Percentiles rank a stretch among this genome's conserved stretches.
phyloP scores from a whole-genome alignment of 2,888 invertebrate genomes.

The Dascillus cervinus region DNA sequence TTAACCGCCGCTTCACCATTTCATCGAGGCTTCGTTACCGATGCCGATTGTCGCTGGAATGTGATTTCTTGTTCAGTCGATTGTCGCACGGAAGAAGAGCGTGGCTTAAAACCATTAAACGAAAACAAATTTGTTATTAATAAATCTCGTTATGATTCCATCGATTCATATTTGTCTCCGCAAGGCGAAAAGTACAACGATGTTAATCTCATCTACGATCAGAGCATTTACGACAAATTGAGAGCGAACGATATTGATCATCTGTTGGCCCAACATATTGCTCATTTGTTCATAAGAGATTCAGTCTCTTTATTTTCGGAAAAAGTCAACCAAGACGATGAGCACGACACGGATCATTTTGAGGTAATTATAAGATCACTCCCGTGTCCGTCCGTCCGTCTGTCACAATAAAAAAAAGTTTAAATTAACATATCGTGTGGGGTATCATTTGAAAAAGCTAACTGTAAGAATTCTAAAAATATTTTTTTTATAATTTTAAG shows the following conservation, averaged over 20 bases:
- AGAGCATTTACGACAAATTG: conserved; percentile 73
- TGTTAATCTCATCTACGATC: conserved; percentile 80
- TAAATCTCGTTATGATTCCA: conserved; percentile 96
- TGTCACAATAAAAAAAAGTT: too few species aligned
- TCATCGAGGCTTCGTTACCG: conserved; percentile 87
- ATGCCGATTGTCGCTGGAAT: conserved; percentile 97
- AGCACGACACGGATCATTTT: conserved; percentile 94
- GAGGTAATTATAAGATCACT: conserved; percentile 74
- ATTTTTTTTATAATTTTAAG: conserved; percentile 5
- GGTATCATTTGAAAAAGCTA: not conserved
- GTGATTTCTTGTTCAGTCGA: conserved; percentile 95
- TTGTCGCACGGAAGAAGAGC: conserved; percentile 87
- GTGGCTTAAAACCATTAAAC: conserved; percentile 66
- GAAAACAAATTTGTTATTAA: conserved; percentile 74
- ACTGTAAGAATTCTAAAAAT: not conserved
- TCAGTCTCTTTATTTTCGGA: conserved; percentile 92
- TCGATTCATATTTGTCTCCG: conserved; percentile 91
- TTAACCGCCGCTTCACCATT: conserved; percentile 94
- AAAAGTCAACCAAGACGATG: conserved; percentile 88
- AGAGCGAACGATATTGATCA: conserved; percentile 86
- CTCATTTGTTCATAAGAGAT: conserved; percentile 97
- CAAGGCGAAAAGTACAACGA: conserved; percentile 91
- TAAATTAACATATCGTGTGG: too few species aligned
- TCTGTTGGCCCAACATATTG: conserved; percentile 88
- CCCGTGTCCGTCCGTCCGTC: too few species aligned